Evolutionary conservation across 2,888 invertebrate species (phyloP), one percentile per base, ranked within the genome.

Genomic region (Axea sp.): DNA sequence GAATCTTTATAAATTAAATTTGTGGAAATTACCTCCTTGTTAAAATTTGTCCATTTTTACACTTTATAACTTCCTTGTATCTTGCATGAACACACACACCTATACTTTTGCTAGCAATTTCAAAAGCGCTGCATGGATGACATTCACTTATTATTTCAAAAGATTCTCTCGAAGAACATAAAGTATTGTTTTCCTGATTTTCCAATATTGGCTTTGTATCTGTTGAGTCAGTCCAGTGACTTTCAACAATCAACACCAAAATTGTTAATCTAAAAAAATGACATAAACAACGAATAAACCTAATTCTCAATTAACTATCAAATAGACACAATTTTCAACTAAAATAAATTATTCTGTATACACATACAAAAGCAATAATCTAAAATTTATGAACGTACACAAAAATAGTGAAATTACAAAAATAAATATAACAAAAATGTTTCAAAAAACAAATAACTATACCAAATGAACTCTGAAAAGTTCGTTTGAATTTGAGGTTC

Each of bases 91-190:
- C 92, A 82, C 96, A 96, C 35, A 95, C 94, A 51, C 94, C 93
- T 80, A 94, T 92, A 83, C 93, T 95, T 87, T 93, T 92, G 83
- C 95, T 95, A 51, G 92, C 90, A 74, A 95, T 93, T 89, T 96
- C 96, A 87, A 95, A 95, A 76, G 94, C 92, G 85, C 93, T 92
- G 87, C 96, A 96, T n/a, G 94, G 94, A 88, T 95, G 94, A 81
- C 96, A 96, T 87, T 94, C 93, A 80, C 91, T 91, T 11, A 93
- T 89, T 11, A 95, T 89, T 74, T 91, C 91, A 80, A 91, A 95
- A 9, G 92, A 90, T 83, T 95, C 95, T 72, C 91, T 91, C 47
- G 91, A 88, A 91, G 93, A 93, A 84, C 96, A 96, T 5, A 92
- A 93, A 0, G 94, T 93, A 84, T 94, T 95, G 78, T 93, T 93